phyloP scores from a whole-genome alignment of 2,888 invertebrate genomes.

The Oligia fasciuncula region DNA sequence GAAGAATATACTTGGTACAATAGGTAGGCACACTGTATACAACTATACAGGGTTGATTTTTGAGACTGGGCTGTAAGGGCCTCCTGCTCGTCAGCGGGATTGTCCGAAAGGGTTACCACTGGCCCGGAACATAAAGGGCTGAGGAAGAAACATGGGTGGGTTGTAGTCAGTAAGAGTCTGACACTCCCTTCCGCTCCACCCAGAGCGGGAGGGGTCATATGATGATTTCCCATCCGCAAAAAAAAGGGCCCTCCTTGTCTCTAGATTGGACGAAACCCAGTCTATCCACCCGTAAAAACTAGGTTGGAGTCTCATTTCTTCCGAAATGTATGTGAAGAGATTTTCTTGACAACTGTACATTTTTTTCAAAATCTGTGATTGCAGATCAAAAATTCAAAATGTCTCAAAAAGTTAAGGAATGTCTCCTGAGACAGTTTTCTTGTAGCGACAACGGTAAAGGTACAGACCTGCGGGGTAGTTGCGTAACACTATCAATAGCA shows the following conservation, averaged over 20 bases:
- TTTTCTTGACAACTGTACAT: not conserved
- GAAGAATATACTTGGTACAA: slow-evolving; percentile 1
- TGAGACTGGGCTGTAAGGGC: not conserved
- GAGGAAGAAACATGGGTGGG: too few species aligned
- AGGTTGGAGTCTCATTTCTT: too few species aligned
- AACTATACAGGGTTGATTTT: not conserved
- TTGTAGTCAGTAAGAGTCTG: too few species aligned
- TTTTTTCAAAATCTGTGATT: not conserved
- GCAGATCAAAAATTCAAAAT: not conserved
- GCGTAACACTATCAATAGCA: too few species aligned
- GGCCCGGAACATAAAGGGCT: too few species aligned
- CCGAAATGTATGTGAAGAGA: not conserved
- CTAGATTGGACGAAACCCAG: too few species aligned
- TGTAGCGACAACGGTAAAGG: not conserved
- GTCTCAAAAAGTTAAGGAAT: not conserved
- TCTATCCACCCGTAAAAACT: not conserved
- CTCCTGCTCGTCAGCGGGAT: too few species aligned
- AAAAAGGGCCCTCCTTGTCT: too few species aligned
- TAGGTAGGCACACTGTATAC: not conserved
- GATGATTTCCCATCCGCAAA: too few species aligned
- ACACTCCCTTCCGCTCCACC: too few species aligned
- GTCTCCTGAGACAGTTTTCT: not conserved
- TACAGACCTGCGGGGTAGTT: not conserved
- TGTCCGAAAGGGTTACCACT: too few species aligned
- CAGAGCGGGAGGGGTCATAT: too few species aligned